These are phyloP conservation scores for Sylvilagus floridanus DNA, from an alignment of 2,797 vertebrate genomes.

Conservation along the genomic window DNA sequence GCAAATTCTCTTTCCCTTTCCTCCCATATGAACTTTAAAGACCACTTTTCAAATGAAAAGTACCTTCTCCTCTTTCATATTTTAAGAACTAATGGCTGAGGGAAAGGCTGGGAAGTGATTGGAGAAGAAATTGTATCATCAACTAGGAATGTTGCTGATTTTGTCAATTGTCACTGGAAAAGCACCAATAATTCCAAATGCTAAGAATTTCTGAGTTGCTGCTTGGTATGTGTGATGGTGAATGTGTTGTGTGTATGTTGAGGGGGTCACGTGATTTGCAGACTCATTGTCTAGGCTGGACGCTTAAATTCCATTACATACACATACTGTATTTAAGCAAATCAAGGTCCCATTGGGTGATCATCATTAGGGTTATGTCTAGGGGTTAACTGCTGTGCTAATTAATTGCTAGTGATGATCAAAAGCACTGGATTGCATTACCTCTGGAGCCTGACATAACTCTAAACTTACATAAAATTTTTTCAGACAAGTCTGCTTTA, in stretches of 20 bases:
- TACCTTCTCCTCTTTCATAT: constrained; percentile 83
- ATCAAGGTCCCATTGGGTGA: neutral
- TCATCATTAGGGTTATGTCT: neutral
- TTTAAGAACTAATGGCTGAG: constrained; percentile 83
- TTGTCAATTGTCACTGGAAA: constrained; percentile 2
- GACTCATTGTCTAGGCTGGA: neutral
- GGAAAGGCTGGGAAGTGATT: constrained; percentile 74
- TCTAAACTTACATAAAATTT: neutral
- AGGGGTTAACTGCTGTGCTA: neutral
- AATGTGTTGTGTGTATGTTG: neutral
- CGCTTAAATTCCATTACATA: neutral
- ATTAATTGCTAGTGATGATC: neutral
- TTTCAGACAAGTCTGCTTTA: neutral
- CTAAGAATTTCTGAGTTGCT: neutral
- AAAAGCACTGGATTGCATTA: neutral
- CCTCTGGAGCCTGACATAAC: neutral
- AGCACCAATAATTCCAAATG: neutral
- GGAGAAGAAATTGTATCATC: constrained; percentile 76
- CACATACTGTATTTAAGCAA: neutral
- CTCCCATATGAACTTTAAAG: constrained; percentile 80
- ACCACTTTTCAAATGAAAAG: constrained; percentile 85
- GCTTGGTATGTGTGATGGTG: neutral
- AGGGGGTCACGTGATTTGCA: neutral
- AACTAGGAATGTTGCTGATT: constrained; percentile 54
- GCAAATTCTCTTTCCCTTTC: constrained; percentile 77